These are phyloP conservation scores for Nestor notabilis DNA, from an alignment of 2,113 vertebrate species.

Conservation along the genomic window DNA sequence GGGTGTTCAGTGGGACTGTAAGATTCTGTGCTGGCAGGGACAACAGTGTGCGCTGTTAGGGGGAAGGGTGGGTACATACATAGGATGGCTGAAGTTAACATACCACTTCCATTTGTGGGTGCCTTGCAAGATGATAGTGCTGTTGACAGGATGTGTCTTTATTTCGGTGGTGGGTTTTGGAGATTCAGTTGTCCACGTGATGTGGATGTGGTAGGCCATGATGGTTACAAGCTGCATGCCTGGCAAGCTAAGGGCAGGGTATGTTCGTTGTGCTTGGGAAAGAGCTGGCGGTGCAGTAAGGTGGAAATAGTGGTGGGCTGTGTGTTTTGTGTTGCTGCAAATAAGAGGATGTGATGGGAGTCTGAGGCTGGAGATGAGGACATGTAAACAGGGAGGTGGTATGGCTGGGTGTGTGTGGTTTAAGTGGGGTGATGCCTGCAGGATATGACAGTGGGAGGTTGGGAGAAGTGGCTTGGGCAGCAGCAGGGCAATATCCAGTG, in stretches of 20 bases:
- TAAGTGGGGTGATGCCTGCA: background rate
- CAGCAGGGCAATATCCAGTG: background rate
- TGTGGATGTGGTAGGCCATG: constrained; percentile 29
- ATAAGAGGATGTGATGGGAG: background rate
- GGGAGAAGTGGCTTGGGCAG: background rate
- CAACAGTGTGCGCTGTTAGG: background rate
- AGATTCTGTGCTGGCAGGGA: background rate
- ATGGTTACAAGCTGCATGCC: background rate
- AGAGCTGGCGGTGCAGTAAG: background rate
- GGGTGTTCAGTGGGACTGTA: background rate
- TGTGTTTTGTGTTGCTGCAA: background rate
- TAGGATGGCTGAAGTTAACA: background rate
- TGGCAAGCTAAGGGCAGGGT: background rate
- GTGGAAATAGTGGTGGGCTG: background rate
- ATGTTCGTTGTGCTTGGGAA: background rate
- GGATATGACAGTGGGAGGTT: background rate
- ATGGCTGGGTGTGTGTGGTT: accelerated
- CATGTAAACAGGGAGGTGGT: background rate
- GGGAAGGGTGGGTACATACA: background rate
- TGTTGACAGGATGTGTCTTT: constrained; percentile 41
- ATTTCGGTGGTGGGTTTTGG: background rate
- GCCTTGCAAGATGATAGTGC: background rate
- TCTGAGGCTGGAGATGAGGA: background rate
- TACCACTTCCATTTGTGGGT: constrained; percentile 12
- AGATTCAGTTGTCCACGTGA: background rate